Conservation (phyloP, 2,797 vertebrate genomes). For the Rallus crepitans region DNA sequence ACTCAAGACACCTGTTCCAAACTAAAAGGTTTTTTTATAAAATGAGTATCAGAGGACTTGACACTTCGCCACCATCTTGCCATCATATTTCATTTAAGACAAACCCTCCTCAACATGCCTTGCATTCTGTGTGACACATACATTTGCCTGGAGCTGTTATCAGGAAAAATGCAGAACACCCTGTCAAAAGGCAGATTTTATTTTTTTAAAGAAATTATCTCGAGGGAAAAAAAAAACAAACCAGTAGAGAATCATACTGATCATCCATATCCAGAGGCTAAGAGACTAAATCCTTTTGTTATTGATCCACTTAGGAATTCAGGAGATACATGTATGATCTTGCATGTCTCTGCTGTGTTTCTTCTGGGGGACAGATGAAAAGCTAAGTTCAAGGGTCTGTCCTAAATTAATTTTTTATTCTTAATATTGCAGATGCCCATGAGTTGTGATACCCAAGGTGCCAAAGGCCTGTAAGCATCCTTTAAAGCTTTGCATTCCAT, state of each 20-base stretch:
- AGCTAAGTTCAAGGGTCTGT: neutral
- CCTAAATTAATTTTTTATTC: neutral
- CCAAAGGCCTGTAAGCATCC: neutral
- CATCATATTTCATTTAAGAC: neutral
- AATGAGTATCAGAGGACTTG: slow-evolving; percentile 13
- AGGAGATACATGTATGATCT: neutral
- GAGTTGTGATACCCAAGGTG: neutral
- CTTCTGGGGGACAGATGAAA: neutral
- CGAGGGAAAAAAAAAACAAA: neutral
- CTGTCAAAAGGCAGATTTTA: neutral
- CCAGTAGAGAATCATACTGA: neutral
- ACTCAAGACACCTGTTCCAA: slow-evolving; percentile 39
- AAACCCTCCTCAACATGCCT: neutral
- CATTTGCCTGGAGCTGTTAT: slow-evolving; percentile 32
- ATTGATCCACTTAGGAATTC: slow-evolving; percentile 29
- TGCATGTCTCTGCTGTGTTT: neutral
- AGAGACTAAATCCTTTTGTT: slow-evolving; percentile 18
- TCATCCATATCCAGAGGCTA: neutral
- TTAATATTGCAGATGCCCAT: neutral
- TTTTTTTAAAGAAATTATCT: neutral
- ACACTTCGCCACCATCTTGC: neutral
- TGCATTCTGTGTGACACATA: slow-evolving; percentile 17
- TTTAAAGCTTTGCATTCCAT: neutral
- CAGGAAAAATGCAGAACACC: slow-evolving; percentile 39
- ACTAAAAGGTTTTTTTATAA: neutral